Conservation (phyloP, 2,797 vertebrate genomes). For the Sparidentex hasta region DNA sequence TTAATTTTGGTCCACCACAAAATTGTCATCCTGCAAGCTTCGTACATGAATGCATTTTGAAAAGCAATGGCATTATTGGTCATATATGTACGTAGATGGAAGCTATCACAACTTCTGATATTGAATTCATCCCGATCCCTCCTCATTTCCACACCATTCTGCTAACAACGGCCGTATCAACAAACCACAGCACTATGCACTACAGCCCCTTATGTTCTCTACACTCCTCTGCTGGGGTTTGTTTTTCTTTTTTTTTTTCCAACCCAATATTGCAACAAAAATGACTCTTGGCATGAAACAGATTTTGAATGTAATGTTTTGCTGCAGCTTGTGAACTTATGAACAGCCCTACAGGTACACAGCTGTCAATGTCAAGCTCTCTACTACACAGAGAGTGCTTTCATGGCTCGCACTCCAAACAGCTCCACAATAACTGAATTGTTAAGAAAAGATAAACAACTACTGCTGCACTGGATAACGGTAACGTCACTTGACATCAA, state of each 20-base stretch:
- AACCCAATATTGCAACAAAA: slow-evolving; percentile 37
- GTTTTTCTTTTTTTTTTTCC: background rate
- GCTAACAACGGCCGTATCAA: slow-evolving; percentile 26
- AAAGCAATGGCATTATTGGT: background rate
- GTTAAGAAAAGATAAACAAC: slow-evolving; percentile 51
- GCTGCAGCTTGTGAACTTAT: slow-evolving; percentile 52
- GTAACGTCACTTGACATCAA: slow-evolving; percentile 50
- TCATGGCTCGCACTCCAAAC: slow-evolving; percentile 21
- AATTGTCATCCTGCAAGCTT: background rate
- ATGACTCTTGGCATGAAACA: slow-evolving; percentile 68
- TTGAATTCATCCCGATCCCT: background rate
- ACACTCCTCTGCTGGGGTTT: slow-evolving; percentile 17
- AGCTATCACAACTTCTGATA: slow-evolving; percentile 2
- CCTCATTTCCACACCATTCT: slow-evolving; percentile 6
- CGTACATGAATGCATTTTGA: too few relatives aligned
- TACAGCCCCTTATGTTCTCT: slow-evolving; percentile 20
- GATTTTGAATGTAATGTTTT: slow-evolving; percentile 60
- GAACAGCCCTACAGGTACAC: slow-evolving; percentile 48
- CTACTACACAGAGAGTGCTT: slow-evolving; percentile 29
- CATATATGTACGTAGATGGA: background rate
- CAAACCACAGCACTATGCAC: slow-evolving; percentile 23
- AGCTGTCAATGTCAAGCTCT: slow-evolving; percentile 60
- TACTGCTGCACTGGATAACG: slow-evolving; percentile 32
- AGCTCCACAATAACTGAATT: slow-evolving; percentile 33
- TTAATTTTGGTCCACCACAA: background rate